Conservation (phyloP, 1,140 invertebrate species). For the Globodera ellingtonae region DNA sequence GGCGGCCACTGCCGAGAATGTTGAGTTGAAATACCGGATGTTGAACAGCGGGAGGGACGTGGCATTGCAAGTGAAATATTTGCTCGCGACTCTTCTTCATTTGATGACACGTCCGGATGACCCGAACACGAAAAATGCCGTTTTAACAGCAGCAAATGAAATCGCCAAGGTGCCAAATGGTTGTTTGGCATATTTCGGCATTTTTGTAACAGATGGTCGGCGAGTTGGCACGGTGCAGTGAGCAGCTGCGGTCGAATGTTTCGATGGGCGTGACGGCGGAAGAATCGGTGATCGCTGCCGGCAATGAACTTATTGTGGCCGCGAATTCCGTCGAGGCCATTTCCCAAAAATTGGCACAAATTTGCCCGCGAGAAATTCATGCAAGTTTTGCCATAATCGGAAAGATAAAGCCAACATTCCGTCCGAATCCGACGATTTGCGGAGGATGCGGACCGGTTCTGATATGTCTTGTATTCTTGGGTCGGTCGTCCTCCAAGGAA, state of each 20-base stretch:
- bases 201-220: constrained; percentile 40
- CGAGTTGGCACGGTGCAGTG: constrained; percentile 43
- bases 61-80: constrained; percentile 76
- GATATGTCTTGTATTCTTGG: constrained; percentile 66
- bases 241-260: constrained; percentile 40
- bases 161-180: constrained; percentile 44
- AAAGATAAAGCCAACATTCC: background rate
- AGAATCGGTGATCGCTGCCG: constrained; percentile 74
- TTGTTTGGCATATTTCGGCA: constrained; percentile 27
- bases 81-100: constrained; percentile 80
- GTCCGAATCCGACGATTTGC: background rate
- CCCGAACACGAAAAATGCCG: constrained; percentile 36
- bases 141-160: constrained; percentile 49
- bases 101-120: constrained; percentile 68
- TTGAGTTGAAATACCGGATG: constrained; percentile 78
- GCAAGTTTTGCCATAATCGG: constrained; percentile 53
- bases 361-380: constrained; percentile 75
- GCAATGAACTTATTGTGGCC: constrained; percentile 94
- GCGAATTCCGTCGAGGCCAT: constrained; percentile 97
- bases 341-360: constrained; percentile 86
- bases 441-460: constrained; percentile 33
- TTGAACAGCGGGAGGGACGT: constrained; percentile 81
- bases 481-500: constrained; percentile 42
- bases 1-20: constrained; percentile 80
- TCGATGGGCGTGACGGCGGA: constrained; percentile 31